Evolutionary conservation across 2,113 vertebrate genomes (phyloP).

Genomic region (Catharus bicknelli): DNA sequence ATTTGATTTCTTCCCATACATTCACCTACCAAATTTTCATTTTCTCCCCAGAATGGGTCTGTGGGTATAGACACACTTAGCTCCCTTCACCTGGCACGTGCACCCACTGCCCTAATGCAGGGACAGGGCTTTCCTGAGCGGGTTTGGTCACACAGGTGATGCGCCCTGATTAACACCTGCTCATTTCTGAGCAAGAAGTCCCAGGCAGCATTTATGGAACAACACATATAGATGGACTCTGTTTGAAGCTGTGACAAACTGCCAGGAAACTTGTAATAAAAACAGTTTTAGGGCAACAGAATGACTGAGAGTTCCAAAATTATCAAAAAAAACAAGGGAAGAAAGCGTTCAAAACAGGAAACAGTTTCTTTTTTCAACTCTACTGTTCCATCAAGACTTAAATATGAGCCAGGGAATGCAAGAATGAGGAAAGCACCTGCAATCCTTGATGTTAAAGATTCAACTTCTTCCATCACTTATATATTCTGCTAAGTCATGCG

Average conservation of each 20-base stretch:
- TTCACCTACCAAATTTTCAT: neutral
- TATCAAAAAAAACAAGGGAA: neutral
- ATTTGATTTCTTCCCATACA: neutral
- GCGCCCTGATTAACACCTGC: neutral
- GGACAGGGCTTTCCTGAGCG: neutral
- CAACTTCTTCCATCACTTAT: conserved; percentile 58
- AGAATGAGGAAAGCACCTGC: conserved; percentile 36
- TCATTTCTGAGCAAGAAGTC: neutral
- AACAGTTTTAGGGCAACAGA: neutral
- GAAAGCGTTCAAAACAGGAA: neutral
- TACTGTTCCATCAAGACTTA: neutral
- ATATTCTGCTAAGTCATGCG: conserved; percentile 51
- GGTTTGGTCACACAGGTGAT: fast-evolving
- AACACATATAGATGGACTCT: neutral
- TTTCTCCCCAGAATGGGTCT: neutral
- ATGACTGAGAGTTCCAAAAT: neutral
- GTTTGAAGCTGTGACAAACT: neutral
- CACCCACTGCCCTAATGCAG: neutral
- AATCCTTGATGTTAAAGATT: conserved; percentile 43
- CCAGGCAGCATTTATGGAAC: neutral
- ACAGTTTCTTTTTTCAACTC: neutral
- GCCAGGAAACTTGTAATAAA: neutral
- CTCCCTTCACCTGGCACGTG: neutral
- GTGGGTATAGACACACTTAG: fast-evolving
- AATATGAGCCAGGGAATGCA: conserved; percentile 24